A percentile compares a stretch with the other conserved stretches of the same genome.
These are phyloP conservation scores for Anthopleura xanthogrammica DNA, from an alignment of 92 coral and sea anemone species.

Conservation along the genomic window DNA sequence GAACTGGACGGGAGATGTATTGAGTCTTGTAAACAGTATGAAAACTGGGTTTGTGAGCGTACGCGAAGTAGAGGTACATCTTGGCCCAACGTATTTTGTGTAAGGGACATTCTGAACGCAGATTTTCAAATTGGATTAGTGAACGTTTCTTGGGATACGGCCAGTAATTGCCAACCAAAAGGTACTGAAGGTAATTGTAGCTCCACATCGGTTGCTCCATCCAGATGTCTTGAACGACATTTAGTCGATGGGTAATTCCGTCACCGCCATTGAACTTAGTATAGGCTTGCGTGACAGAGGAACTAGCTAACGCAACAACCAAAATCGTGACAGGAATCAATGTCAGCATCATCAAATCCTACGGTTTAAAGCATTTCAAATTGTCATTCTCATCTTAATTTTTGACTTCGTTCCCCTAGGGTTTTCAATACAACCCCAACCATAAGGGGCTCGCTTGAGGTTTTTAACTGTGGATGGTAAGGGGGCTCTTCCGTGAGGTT, in stretches of 20 bases:
- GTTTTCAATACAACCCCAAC: too few species aligned
- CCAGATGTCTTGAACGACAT: constrained; percentile 55
- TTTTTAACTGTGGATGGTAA: too few species aligned
- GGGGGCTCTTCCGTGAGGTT: too few species aligned
- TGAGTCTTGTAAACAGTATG: constrained; percentile 36
- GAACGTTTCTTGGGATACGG: constrained; percentile 62
- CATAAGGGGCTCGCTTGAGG: too few species aligned
- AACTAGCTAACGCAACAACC: constrained; percentile 19
- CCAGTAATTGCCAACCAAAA: constrained; percentile 50
- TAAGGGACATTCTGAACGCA: constrained; percentile 29
- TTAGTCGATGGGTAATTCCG: constrained; percentile 22
- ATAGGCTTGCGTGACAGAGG: constrained; percentile 8
- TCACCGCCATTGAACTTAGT: constrained; percentile 23
- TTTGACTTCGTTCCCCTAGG: too few species aligned
- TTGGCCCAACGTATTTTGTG: constrained; percentile 38
- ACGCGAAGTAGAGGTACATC: constrained; percentile 58
- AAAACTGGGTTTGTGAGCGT: constrained; percentile 61
- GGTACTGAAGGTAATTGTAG: constrained; percentile 40
- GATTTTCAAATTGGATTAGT: constrained; percentile 56
- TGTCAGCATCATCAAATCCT: not conserved
- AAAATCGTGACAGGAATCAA: constrained; percentile 20
- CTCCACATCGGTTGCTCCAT: constrained; percentile 27
- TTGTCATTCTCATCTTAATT: too few species aligned
- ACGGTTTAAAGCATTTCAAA: too few species aligned
- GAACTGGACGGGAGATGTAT: constrained; percentile 41